Base-by-base conservation (phyloP, 2,888 invertebrate species). In the Aromia moschata region DNA sequence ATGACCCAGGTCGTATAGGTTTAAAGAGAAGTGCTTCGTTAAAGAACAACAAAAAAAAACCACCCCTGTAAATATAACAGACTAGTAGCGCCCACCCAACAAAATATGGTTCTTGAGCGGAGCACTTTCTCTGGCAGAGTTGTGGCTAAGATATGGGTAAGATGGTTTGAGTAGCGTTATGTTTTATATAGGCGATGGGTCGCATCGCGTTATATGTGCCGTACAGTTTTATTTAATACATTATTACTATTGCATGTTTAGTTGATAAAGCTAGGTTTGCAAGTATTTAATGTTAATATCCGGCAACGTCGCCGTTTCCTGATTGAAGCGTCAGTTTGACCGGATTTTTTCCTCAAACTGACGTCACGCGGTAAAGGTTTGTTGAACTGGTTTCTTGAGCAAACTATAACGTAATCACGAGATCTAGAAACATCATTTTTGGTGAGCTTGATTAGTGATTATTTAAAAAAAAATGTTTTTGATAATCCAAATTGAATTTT, bases 201-300 rank as follows among this genome's bases (percentile, higher is more conserved):
- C 10, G 5, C 37, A 20, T 37, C 38, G 14, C 37, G 18, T 41
- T 46, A 45, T 49, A 37, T 43, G 56, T 56, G 56, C 55, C 46
- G 41, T 56, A 49, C 33, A 49, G 33, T 43, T 43, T 56, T 56
- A 56, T 56, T 49, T 49, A 47, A 56, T 56, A 36, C 41, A 49
- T 41, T 49, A 43, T 56, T 49, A 46, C 33, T 56, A 49, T 56
- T 43, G 56, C 56, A 56, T 49, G 56, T 56, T 56, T 49, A 56
- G 47, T 56, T 14, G 17, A 40, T 40, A 25, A 55, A 46, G 43
- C 47, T 56, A 47, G 47, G 56, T 56, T 56, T 49, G 56, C 41
- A 33, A 49, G 43, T 14, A 41, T 47, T 56, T 41, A 41, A 56
- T 56, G 56, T 56, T 56, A 47, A 41, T 47, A 33, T 38, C 17